A percentile compares a stretch with the other conserved stretches of the same genome.
Conservation (phyloP, 2,888 invertebrate species). For the Heliothis peltigera region DNA sequence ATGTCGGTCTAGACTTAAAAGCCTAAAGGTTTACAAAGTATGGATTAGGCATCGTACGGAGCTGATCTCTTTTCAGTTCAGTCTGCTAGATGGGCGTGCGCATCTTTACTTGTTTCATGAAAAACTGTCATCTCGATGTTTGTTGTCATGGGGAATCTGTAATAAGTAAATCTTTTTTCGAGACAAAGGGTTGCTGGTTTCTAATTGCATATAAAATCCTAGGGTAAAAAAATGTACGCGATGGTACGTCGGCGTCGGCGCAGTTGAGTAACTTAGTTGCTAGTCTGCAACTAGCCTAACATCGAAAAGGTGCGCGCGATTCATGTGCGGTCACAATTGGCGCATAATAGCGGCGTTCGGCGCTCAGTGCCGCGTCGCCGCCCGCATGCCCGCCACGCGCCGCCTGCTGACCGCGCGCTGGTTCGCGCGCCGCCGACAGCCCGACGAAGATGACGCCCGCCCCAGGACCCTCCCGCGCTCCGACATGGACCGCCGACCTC, state of each 20-base stretch:
- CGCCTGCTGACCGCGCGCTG: conserved; percentile 82
- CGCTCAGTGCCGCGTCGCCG: conserved; percentile 76
- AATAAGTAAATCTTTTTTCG: too few species aligned
- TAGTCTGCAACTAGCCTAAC: conserved; percentile 65
- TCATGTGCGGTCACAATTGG: conserved; percentile 78
- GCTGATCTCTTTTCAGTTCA: too few species aligned
- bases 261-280: conserved; percentile 9
- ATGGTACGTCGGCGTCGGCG: not conserved
- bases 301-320: conserved; percentile 76
- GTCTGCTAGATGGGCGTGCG: too few species aligned
- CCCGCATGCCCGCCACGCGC: conserved; percentile 85
- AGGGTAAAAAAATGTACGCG: not conserved
- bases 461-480: conserved; percentile 69
- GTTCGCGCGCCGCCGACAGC: conserved; percentile 75
- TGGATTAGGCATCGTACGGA: too few species aligned
- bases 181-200: too few species aligned
- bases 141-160: too few species aligned
- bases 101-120: too few species aligned
- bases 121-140: too few species aligned
- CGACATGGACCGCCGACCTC: conserved; percentile 77
- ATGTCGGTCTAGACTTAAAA: too few species aligned
- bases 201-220: too few species aligned
- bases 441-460: conserved; percentile 70
- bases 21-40: too few species aligned
- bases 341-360: conserved; percentile 74